Conservation (phyloP, 2,113 vertebrate species). For the Otocyon megalotis region DNA sequence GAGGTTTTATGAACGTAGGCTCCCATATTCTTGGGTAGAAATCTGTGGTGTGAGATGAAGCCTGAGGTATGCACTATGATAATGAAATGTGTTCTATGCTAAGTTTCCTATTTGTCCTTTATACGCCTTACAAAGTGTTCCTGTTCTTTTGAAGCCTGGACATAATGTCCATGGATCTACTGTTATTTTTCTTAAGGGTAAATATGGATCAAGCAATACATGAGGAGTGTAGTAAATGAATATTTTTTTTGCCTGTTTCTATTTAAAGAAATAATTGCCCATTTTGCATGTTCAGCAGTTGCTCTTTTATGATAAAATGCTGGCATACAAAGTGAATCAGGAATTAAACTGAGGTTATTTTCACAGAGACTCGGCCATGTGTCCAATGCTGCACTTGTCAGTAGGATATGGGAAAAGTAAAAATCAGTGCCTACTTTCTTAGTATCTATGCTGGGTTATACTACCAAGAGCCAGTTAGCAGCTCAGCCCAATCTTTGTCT, state of each 20-base stretch:
- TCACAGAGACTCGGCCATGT: neutral
- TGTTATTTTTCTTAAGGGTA: neutral
- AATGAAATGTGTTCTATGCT: neutral
- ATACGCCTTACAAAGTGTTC: neutral
- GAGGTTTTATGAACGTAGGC: neutral
- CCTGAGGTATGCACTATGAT: neutral
- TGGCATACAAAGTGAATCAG: neutral
- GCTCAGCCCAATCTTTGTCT: neutral
- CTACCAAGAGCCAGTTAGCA: neutral
- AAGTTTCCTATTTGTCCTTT: neutral
- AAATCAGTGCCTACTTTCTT: neutral
- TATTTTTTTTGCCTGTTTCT: neutral
- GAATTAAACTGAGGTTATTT: neutral
- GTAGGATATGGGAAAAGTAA: neutral
- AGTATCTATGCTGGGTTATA: neutral
- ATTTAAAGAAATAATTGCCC: neutral
- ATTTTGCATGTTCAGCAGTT: neutral
- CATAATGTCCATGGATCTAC: neutral
- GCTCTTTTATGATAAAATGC: neutral
- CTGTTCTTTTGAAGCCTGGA: neutral
- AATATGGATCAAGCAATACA: neutral
- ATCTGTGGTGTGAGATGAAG: neutral
- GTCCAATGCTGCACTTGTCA: neutral
- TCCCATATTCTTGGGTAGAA: neutral
- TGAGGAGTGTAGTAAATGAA: neutral